Evolutionary conservation across 2,888 invertebrate species (phyloP).

Genomic region (Ennomos quercinarius): DNA sequence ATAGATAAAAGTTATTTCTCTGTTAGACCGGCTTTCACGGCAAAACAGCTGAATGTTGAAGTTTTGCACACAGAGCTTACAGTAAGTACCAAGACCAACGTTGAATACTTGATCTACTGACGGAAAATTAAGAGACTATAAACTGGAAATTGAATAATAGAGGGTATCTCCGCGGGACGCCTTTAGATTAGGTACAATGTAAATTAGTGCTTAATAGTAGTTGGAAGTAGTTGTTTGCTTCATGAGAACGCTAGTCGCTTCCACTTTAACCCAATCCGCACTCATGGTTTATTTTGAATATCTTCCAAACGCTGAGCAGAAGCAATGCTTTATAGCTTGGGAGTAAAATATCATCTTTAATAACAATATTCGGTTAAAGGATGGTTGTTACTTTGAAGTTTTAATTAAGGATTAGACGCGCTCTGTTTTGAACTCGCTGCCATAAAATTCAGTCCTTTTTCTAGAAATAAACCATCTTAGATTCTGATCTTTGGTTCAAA

Average conservation of each 20-base stretch:
- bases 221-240: too few relatives aligned
- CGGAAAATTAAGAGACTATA: too few relatives aligned
- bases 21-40: too few relatives aligned
- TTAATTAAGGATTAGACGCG: constrained; percentile 76
- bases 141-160: too few relatives aligned
- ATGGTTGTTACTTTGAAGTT: constrained; percentile 60
- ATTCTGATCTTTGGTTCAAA: constrained; percentile 18
- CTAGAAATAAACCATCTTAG: constrained; percentile 18
- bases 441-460: constrained; percentile 41
- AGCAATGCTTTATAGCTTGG: constrained; percentile 58
- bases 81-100: too few relatives aligned
- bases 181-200: too few relatives aligned
- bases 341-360: constrained; percentile 54
- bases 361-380: constrained; percentile 55
- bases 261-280: constrained; percentile 36
- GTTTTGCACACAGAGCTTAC: too few relatives aligned
- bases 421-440: constrained; percentile 55
- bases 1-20: too few relatives aligned
- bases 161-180: too few relatives aligned
- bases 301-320: constrained; percentile 52
- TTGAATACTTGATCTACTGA: too few relatives aligned
- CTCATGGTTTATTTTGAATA: constrained; percentile 68
- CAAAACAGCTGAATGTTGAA: too few relatives aligned
- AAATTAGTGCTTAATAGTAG: too few relatives aligned
- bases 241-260: constrained; percentile 1